Evolutionary conservation across 2,888 invertebrate genomes (phyloP).

Genomic region (Heliconius ismenius): DNA sequence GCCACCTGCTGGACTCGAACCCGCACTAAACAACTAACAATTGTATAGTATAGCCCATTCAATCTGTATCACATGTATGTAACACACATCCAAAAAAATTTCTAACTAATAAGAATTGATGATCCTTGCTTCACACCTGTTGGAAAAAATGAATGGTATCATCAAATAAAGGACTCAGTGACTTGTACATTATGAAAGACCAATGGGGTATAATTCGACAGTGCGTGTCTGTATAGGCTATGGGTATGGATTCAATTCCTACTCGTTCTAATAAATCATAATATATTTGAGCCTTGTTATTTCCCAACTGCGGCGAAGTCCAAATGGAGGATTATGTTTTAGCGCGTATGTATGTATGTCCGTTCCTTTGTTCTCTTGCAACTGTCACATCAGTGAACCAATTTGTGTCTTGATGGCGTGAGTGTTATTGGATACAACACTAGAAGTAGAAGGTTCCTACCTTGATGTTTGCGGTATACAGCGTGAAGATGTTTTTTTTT

Average conservation of each 20-base stretch:
- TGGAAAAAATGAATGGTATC: background rate
- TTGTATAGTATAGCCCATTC: background rate
- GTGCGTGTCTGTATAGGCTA: background rate
- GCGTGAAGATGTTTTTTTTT: too few relatives aligned
- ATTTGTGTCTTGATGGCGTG: too few relatives aligned
- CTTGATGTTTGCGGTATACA: too few relatives aligned
- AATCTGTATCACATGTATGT: background rate
- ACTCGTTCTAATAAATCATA: too few relatives aligned
- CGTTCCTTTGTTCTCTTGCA: too few relatives aligned
- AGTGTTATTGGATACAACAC: too few relatives aligned
- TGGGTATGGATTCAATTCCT: background rate
- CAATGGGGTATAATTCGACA: background rate
- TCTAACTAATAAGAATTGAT: constrained; percentile 11
- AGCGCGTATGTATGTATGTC: too few relatives aligned
- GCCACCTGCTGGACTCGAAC: constrained; percentile 3
- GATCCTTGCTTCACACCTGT: constrained; percentile 6
- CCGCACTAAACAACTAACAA: background rate
- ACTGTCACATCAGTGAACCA: too few relatives aligned
- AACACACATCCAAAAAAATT: background rate
- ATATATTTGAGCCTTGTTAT: too few relatives aligned
- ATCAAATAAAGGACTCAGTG: background rate
- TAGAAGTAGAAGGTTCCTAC: too few relatives aligned
- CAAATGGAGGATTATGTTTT: too few relatives aligned
- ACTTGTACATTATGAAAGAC: background rate
- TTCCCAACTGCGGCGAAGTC: too few relatives aligned